These are phyloP conservation scores for Porites australiensis DNA, from an alignment of 64 coral and sea anemone genomes.

Conservation along the genomic window DNA sequence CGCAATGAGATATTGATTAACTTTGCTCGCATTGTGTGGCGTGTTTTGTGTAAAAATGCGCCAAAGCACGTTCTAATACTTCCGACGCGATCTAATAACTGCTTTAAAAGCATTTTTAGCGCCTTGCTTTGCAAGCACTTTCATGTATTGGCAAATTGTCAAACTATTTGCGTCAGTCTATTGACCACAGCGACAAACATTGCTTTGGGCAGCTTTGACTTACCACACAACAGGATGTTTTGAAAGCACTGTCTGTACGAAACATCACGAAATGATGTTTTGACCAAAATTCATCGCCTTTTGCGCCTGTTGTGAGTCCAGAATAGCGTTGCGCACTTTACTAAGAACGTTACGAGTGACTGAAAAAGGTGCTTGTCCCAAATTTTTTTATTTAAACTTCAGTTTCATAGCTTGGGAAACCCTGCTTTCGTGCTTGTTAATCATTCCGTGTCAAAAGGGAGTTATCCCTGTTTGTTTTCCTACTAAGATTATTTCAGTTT, in stretches of 20 bases:
- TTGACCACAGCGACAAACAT: not conserved
- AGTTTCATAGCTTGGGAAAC: not conserved
- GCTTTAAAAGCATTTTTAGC: conserved; percentile 4
- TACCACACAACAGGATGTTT: not conserved
- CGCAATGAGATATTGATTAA: not conserved
- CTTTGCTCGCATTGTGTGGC: not conserved
- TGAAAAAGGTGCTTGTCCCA: not conserved
- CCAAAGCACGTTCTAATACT: not conserved
- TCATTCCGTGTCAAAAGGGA: not conserved
- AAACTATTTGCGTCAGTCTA: not conserved
- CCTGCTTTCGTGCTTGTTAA: not conserved
- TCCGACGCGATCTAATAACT: conserved; percentile 11
- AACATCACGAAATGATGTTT: not conserved
- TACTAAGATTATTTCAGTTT: not conserved
- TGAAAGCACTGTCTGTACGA: not conserved
- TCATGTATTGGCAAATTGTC: not conserved
- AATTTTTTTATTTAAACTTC: not conserved
- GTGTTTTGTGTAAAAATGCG: not conserved
- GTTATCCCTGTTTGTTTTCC: not conserved
- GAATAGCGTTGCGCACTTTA: not conserved
- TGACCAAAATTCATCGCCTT: not conserved
- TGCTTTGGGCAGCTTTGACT: not conserved
- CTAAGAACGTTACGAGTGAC: not conserved
- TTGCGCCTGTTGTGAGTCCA: not conserved
- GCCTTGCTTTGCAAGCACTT: not conserved